These are phyloP conservation scores for Monoplex corrugatus DNA, from an alignment of 2,888 invertebrate species.

Conservation along the genomic window DNA sequence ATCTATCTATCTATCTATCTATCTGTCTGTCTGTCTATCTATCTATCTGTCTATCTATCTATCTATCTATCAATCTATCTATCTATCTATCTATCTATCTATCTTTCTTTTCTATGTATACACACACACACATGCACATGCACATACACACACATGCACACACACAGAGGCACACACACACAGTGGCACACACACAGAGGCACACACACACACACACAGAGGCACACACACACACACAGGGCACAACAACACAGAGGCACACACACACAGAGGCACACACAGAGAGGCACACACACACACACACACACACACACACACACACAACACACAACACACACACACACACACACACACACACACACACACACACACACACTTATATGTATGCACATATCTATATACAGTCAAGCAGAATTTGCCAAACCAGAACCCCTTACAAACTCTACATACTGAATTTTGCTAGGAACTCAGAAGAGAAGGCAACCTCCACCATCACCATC, in stretches of 20 bases:
- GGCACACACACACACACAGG: background rate
- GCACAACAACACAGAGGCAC: background rate
- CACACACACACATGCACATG: background rate
- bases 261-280: background rate
- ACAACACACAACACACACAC: background rate
- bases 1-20: background rate
- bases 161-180: constrained; percentile 13
- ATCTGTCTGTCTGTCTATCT: background rate
- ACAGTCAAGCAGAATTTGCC: no score
- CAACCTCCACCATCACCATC: no score
- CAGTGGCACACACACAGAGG: constrained; percentile 10
- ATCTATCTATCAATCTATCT: no score
- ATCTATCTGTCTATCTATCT: no score
- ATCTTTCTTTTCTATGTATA: background rate
- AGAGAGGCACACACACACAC: background rate
- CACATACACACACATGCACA: background rate
- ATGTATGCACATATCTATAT: no score
- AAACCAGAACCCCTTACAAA: no score
- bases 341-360: background rate
- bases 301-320: background rate
- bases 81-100: background rate
- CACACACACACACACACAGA: constrained; percentile 4
- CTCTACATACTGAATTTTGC: no score
- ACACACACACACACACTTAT: background rate
- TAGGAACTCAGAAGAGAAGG: no score